Evolutionary conservation across 1,140 invertebrate genomes (phyloP).

Genomic region (Zelostemma sp.): DNA sequence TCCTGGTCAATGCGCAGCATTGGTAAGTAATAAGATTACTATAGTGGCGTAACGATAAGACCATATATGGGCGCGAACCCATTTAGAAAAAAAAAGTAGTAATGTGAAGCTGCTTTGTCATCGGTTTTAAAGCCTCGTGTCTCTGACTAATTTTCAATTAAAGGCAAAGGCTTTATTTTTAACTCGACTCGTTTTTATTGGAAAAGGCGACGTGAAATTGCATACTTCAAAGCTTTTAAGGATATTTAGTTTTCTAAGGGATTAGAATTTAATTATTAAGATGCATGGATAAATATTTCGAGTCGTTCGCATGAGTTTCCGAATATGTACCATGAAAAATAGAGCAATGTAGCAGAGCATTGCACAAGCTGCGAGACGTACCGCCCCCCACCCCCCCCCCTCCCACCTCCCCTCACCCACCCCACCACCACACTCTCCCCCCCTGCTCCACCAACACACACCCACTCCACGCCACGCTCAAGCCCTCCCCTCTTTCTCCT

Average conservation of each 20-base stretch:
- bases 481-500: too few species aligned
- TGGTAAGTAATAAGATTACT: slow-evolving; percentile 63
- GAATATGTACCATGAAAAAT: slow-evolving; percentile 20
- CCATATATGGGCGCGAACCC: slow-evolving; percentile 25
- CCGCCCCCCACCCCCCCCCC: too few species aligned
- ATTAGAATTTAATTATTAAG: neutral
- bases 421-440: too few species aligned
- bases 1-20: slow-evolving; percentile 68
- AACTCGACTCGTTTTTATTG: neutral
- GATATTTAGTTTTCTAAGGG: neutral
- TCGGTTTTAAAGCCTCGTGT: slow-evolving; percentile 22
- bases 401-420: too few species aligned
- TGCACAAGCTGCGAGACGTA: slow-evolving; percentile 18
- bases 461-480: too few species aligned
- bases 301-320: neutral
- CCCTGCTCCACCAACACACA: too few species aligned
- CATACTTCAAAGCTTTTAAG: too few species aligned
- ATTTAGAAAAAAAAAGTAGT: slow-evolving; percentile 3
- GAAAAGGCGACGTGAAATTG: too few species aligned
- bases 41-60: slow-evolving; percentile 35
- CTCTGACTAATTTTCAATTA: neutral
- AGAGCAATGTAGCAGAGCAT: slow-evolving; percentile 9
- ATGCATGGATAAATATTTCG: slow-evolving; percentile 1
- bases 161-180: neutral
- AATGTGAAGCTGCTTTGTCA: slow-evolving; percentile 34